phyloP scores from a whole-genome alignment of 2,113 vertebrate genomes.

The Morone chrysops region DNA sequence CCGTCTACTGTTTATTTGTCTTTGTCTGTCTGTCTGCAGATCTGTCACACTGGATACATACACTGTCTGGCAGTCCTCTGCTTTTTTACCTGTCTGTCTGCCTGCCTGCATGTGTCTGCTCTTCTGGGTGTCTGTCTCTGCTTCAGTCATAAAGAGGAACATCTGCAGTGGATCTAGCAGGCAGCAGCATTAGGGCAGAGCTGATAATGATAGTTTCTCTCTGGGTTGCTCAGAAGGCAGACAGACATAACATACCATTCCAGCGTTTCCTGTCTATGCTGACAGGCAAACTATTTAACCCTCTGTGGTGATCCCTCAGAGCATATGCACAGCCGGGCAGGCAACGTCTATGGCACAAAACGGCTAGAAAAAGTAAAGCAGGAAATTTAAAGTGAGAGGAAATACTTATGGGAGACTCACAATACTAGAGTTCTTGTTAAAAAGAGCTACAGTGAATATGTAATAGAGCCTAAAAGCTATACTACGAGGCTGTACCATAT shows the following conservation, averaged over 20 bases:
- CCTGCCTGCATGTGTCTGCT: constrained; percentile 7
- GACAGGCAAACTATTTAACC: constrained; percentile 82
- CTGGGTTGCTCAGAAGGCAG: constrained; percentile 74
- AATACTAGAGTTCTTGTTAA: background rate
- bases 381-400: constrained; percentile 1
- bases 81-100: constrained; percentile 10
- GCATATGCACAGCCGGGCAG: constrained; percentile 45
- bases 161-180: constrained; percentile 76
- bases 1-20: constrained; percentile 53
- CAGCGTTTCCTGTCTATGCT: constrained; percentile 81
- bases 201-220: constrained; percentile 81
- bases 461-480: background rate
- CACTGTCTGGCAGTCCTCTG: constrained; percentile 35
- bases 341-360: background rate
- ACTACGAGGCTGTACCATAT: background rate
- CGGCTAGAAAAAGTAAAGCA: background rate
- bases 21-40: constrained; percentile 34
- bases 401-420: background rate
- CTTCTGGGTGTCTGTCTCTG: constrained; percentile 19
- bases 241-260: constrained; percentile 84
- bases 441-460: background rate
- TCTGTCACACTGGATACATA: constrained; percentile 36
- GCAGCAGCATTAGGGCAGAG: constrained; percentile 68
- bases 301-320: constrained; percentile 70
- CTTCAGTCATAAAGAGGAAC: constrained; percentile 69